Evolutionary conservation across 2,888 invertebrate species (phyloP).

Genomic region (Melipona beecheii): DNA sequence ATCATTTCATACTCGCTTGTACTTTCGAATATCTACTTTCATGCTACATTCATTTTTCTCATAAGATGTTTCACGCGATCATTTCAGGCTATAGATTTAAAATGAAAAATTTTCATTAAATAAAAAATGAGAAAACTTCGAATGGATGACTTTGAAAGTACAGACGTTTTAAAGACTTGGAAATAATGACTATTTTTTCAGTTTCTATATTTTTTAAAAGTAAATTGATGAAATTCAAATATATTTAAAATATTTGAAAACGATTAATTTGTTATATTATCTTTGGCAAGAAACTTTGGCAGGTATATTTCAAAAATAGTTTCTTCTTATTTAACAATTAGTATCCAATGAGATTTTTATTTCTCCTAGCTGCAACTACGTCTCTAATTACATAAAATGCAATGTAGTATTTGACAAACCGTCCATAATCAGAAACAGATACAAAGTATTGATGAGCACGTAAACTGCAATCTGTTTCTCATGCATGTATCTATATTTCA

Average conservation of each 20-base stretch:
- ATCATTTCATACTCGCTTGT: too few species aligned
- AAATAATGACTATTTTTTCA: not conserved
- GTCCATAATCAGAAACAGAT: not conserved
- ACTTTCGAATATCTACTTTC: too few species aligned
- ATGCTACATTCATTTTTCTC: not conserved
- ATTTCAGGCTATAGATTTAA: not conserved
- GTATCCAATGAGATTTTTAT: not conserved
- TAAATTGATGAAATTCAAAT: not conserved
- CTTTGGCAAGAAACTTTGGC: not conserved
- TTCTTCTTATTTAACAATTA: not conserved
- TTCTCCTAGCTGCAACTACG: not conserved
- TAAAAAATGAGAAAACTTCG: not conserved
- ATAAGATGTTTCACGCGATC: not conserved
- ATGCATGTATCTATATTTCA: not conserved
- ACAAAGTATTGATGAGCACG: not conserved
- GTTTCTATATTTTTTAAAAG: not conserved
- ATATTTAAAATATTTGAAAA: not conserved
- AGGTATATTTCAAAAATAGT: not conserved
- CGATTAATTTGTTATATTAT: not conserved
- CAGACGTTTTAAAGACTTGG: not conserved
- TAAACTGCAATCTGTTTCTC: not conserved
- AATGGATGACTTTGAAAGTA: not conserved
- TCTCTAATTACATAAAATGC: not conserved
- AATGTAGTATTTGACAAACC: not conserved
- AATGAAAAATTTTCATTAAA: not conserved